Conservation (phyloP, 2,113 vertebrate genomes). For the Antechinus flavipes region DNA sequence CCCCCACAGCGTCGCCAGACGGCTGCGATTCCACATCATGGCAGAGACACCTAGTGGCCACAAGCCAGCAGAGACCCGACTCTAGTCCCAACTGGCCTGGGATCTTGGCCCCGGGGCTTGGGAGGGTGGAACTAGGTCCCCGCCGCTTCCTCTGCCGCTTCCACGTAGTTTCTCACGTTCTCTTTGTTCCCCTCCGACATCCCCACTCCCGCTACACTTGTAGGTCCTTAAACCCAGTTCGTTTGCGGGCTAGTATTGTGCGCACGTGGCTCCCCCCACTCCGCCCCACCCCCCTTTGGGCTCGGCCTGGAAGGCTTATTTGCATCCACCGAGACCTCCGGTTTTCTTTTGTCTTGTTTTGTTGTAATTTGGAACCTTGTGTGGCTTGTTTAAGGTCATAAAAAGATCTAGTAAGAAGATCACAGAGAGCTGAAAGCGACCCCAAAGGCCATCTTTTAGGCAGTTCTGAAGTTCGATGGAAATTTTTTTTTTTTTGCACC, state of each 20-base stretch:
- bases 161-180: background rate
- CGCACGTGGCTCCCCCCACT: background rate
- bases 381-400: background rate
- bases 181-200: background rate
- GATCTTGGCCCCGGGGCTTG: background rate
- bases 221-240: background rate
- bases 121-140: constrained; percentile 27
- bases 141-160: constrained; percentile 1
- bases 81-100: background rate
- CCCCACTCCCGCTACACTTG: background rate
- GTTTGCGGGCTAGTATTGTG: background rate
- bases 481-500: background rate
- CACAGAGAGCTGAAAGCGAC: background rate
- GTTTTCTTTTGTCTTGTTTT: background rate
- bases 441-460: background rate
- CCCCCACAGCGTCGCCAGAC: background rate
- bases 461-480: background rate
- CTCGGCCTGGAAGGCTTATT: background rate
- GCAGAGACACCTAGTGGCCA: constrained; percentile 73
- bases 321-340: background rate
- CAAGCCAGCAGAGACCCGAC: background rate
- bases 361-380: background rate
- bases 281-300: background rate
- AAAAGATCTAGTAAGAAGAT: background rate
- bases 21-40: constrained; percentile 37